Evolutionary conservation across 23 tunicate species (phyloP).

Genomic region (Diplosoma virens): DNA sequence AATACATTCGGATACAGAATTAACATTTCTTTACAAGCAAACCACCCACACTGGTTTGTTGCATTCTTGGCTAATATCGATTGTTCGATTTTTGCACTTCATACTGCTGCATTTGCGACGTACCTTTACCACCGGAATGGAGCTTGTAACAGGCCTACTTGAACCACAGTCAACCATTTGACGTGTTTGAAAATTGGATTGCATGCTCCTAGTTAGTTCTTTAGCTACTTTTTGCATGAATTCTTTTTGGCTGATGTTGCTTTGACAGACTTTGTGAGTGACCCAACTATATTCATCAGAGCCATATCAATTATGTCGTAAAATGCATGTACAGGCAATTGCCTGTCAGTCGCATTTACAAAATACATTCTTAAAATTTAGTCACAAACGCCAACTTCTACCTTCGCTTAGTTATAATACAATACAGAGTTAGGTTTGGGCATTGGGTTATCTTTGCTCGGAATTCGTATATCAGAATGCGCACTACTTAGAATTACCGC

Average conservation of each 20-base stretch:
- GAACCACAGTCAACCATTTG: constrained; percentile 1
- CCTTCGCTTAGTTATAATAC: constrained; percentile 2
- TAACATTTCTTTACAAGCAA: too few relatives aligned
- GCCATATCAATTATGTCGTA: too few relatives aligned
- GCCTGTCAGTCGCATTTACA: background rate
- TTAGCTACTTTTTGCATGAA: constrained; percentile 19
- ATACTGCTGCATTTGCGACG: too few relatives aligned
- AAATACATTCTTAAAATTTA: constrained; percentile 14
- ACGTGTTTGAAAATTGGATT: background rate
- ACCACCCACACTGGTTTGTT: too few relatives aligned
- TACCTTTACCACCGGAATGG: background rate
- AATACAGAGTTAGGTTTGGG: background rate
- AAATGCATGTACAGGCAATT: constrained; percentile 9
- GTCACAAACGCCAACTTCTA: constrained; percentile 14
- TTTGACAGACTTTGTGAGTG: background rate
- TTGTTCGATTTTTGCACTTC: too few relatives aligned
- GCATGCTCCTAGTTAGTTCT: constrained; percentile 5
- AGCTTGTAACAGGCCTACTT: constrained; percentile 1
- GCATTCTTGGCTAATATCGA: too few relatives aligned
- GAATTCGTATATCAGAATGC: background rate
- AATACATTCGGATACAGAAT: too few relatives aligned
- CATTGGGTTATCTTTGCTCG: constrained; percentile 2
- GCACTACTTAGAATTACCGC: background rate
- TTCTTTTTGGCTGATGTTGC: constrained; percentile 15
- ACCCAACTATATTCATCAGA: background rate